Evolutionary conservation across 2,113 vertebrate genomes (phyloP).

Genomic region (Calyptommatus sinebrachiatus): DNA sequence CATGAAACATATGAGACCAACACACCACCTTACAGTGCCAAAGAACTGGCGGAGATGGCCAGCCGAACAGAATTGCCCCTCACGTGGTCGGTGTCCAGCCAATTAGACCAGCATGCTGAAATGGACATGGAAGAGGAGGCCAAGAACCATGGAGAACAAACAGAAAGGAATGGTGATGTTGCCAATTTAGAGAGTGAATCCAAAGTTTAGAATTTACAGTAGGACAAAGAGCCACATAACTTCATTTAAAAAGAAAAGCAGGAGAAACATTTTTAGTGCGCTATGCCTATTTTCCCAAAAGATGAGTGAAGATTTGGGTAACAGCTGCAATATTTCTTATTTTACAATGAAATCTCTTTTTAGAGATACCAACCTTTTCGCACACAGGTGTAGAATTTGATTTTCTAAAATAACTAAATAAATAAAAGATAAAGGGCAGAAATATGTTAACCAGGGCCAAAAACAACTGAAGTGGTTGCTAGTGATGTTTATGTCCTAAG

Average conservation of each 20-base stretch:
- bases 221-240: neutral
- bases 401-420: neutral
- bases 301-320: slow-evolving; percentile 34
- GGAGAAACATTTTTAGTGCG: slow-evolving; percentile 45
- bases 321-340: slow-evolving; percentile 47
- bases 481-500: slow-evolving; percentile 24
- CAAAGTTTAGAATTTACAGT: slow-evolving; percentile 79
- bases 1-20: slow-evolving; percentile 95
- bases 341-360: slow-evolving; percentile 21
- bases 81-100: slow-evolving; percentile 92
- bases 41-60: slow-evolving; percentile 86
- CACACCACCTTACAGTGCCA: slow-evolving; percentile 91
- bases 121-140: slow-evolving; percentile 80
- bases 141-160: slow-evolving; percentile 78
- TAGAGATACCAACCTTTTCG: neutral
- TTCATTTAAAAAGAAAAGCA: slow-evolving; percentile 24
- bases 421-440: neutral
- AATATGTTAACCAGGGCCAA: slow-evolving; percentile 5
- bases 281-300: slow-evolving; percentile 64
- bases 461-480: slow-evolving; percentile 15
- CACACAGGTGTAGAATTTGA: slow-evolving; percentile 23
- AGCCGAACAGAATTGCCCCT: slow-evolving; percentile 83
- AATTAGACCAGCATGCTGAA: slow-evolving; percentile 88
- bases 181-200: slow-evolving; percentile 92
- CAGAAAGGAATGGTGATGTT: slow-evolving; percentile 89